These are phyloP conservation scores for Cygnus atratus DNA, from an alignment of 2,113 vertebrate genomes.

Conservation along the genomic window DNA sequence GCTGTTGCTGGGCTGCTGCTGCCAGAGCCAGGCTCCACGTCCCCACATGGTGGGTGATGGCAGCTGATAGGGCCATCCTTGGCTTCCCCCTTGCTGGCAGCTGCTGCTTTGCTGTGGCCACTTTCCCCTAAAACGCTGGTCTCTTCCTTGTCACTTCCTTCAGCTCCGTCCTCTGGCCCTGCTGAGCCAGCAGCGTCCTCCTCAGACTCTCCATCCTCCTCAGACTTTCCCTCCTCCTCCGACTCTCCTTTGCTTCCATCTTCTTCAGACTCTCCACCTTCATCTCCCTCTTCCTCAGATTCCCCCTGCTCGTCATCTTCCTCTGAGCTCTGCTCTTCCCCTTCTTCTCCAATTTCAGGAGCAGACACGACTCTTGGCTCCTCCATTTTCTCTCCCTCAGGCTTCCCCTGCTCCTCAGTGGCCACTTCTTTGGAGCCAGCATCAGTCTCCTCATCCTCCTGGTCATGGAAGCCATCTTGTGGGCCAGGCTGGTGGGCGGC, in stretches of 20 bases:
- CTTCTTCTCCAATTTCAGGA: background rate
- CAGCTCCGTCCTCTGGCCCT: background rate
- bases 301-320: conserved; percentile 24
- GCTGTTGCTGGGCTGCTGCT: background rate
- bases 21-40: background rate
- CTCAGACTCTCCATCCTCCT: background rate
- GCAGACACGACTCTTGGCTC: background rate
- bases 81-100: background rate
- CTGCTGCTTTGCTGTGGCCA: background rate
- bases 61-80: background rate
- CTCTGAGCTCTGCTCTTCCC: conserved; percentile 13
- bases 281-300: background rate
- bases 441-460: background rate
- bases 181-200: background rate
- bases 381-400: background rate
- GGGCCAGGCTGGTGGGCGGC: background rate
- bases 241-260: background rate
- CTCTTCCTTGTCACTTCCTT: background rate
- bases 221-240: background rate
- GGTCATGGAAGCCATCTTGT: background rate
- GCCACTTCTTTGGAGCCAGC: background rate
- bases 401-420: background rate
- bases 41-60: background rate
- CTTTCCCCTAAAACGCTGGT: fast-evolving
- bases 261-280: background rate